Conservation (phyloP, 2,113 vertebrate species). For the Geococcyx californianus region DNA sequence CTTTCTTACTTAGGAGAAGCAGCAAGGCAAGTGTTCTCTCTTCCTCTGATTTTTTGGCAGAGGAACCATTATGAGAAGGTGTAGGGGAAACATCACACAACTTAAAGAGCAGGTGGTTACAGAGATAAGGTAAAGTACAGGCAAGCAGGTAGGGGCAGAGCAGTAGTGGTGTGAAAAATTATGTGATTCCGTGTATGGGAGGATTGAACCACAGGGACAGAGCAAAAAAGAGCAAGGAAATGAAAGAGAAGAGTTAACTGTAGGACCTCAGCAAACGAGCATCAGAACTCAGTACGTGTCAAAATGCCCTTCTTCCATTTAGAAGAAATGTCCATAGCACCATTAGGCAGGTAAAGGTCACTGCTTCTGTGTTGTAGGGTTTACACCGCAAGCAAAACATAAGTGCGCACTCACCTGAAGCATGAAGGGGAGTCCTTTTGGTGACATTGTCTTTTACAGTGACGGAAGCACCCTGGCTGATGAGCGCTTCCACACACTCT, state of each 20-base stretch:
- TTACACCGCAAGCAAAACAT: fast-evolving
- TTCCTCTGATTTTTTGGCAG: background rate
- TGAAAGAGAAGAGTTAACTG: background rate
- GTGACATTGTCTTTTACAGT: constrained; percentile 82
- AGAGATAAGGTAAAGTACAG: background rate
- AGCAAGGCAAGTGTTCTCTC: background rate
- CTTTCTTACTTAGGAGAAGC: background rate
- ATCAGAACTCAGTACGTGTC: background rate
- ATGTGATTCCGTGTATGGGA: background rate
- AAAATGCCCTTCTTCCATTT: background rate
- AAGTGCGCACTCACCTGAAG: constrained; percentile 80
- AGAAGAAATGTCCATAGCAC: background rate
- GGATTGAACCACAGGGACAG: background rate
- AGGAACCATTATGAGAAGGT: background rate
- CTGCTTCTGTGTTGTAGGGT: background rate
- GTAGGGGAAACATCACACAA: background rate
- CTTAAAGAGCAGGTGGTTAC: background rate
- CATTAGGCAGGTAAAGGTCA: background rate
- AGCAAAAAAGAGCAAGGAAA: background rate
- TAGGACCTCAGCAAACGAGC: background rate
- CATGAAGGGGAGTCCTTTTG: constrained; percentile 87
- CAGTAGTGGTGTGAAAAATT: background rate
- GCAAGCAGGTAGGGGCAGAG: background rate
- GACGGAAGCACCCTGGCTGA: constrained; percentile 91
- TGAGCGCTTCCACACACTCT: constrained; percentile 90